Conservation (phyloP, 2,797 vertebrate genomes). For the Scolopax bukidnonensis region DNA sequence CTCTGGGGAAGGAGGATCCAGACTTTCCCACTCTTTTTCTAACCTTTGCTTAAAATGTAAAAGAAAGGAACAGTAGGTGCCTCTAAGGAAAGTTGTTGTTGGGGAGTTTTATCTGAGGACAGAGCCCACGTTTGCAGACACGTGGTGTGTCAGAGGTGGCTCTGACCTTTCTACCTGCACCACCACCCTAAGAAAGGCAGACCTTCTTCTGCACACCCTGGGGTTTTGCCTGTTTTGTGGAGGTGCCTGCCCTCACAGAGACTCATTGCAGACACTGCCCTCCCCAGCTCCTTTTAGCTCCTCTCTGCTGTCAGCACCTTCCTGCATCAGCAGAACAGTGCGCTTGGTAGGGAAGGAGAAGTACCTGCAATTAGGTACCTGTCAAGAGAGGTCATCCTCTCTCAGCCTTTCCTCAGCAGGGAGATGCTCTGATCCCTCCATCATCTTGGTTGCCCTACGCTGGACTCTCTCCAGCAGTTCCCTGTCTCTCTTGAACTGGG, state of each 20-base stretch:
- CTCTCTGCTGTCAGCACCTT: not conserved
- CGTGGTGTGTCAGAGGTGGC: not conserved
- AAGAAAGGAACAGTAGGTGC: not conserved
- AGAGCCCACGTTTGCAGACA: not conserved
- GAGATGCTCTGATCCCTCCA: too few species aligned
- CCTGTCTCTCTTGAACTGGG: too few species aligned
- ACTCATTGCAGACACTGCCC: rapidly evolving
- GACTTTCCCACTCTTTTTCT: not conserved
- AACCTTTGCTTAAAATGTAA: not conserved
- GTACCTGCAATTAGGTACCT: not conserved
- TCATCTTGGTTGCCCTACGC: too few species aligned
- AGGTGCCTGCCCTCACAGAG: not conserved
- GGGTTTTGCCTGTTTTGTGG: not conserved
- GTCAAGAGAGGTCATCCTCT: too few species aligned
- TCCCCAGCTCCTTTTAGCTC: not conserved
- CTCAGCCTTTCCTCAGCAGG: too few species aligned
- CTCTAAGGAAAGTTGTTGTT: not conserved
- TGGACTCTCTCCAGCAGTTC: too few species aligned
- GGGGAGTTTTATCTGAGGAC: not conserved
- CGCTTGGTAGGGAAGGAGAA: not conserved
- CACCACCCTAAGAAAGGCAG: not conserved
- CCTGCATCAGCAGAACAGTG: not conserved
- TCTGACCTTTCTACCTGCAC: not conserved
- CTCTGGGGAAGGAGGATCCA: not conserved
- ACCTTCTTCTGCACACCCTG: not conserved